Base-by-base conservation (phyloP, 2,888 invertebrate species). In the Doris montereyensis region DNA sequence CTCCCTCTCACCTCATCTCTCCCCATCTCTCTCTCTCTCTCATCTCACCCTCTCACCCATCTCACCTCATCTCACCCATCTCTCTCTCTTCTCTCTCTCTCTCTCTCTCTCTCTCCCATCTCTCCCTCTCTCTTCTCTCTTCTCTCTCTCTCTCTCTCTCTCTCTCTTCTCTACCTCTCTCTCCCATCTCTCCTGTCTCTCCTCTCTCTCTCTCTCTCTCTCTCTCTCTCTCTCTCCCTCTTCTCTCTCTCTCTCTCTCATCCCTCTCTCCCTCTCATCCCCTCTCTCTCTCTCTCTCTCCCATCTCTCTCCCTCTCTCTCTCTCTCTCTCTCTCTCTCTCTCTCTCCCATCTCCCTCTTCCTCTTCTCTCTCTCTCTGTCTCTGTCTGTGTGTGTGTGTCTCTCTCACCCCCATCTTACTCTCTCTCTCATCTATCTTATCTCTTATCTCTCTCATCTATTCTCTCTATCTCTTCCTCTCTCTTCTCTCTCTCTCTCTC, bases 31-130 rank as follows among this genome's bases (percentile, higher is more conserved):
- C 30, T 60, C 35, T 35, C 72, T 73, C 41, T 62, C 28, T 58
- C 41, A 34, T 30, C 41, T 62, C 60, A 60, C 26, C 65, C 34
- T 77, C 71, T 77, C 41, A 28, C 13, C 34, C 78, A 75, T 26
- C 30, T 58, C 75, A n/a, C 75, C 35, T 28, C 10, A 65, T 67
- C 34, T 17, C 26, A 30, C 52, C n/a, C 30, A 8, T 26, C 10
- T 73, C 52, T 28, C 60, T 30, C 32, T 32, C 28, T 24, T 24
- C 30, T 58, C 26, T n/a, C 30, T 32, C 34, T 30, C 26, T 65
- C 41, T 76, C 32, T 65, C n/a, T 35, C 24, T 76, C 76, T 35
- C 41, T 35, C 21, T 62, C 62, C 26, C 24, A 28, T 73, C 28
- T 57, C 5, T 26, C 28, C 21, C 13, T 73, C 57, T 34, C 4